These are phyloP conservation scores for Cephus nigrinus DNA, from an alignment of 2,888 invertebrate genomes.

Conservation along the genomic window DNA sequence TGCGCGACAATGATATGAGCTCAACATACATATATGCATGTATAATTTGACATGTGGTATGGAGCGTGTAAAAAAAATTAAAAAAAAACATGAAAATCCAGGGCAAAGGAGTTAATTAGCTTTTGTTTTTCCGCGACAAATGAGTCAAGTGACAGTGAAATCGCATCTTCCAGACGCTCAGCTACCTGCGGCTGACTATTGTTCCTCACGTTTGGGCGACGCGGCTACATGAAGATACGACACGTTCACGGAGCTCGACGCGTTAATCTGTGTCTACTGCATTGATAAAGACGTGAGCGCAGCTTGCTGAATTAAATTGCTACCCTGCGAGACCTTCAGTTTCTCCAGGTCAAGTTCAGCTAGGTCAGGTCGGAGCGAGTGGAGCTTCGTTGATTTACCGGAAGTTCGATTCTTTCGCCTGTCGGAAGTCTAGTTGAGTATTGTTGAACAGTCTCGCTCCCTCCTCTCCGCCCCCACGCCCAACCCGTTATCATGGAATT, in stretches of 20 bases:
- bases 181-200: too few relatives aligned
- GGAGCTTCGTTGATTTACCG: background rate
- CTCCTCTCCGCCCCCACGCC: too few relatives aligned
- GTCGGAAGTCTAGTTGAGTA: background rate
- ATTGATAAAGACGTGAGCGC: too few relatives aligned
- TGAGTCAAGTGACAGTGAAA: background rate
- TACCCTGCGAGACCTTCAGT: background rate
- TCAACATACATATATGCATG: background rate
- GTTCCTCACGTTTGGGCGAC: too few relatives aligned
- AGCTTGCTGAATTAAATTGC: background rate
- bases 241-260: background rate
- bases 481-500: background rate
- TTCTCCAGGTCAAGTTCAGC: background rate
- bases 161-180: too few relatives aligned
- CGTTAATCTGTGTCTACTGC: background rate
- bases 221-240: background rate
- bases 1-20: background rate
- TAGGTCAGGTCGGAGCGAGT: background rate
- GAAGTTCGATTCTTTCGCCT: background rate
- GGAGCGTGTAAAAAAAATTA: too few relatives aligned
- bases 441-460: background rate
- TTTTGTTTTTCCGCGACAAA: background rate
- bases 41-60: background rate
- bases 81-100: background rate
- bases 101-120: background rate